Evolutionary conservation across 1,140 invertebrate genomes (phyloP).

Genomic region (Monomorium pharaonis): DNA sequence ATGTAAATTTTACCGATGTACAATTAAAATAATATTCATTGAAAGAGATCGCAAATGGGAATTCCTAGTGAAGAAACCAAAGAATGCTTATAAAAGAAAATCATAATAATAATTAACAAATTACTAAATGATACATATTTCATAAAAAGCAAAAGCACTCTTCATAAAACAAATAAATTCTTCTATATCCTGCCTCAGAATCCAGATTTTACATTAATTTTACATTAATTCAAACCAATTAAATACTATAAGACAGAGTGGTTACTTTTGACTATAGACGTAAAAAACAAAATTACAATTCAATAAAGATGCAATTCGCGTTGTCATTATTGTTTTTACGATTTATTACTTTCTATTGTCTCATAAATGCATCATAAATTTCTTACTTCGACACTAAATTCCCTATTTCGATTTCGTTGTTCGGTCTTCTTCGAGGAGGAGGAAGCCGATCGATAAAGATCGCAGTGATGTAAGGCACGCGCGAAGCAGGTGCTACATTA

Average conservation of each 20-base stretch:
- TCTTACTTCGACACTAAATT: background rate
- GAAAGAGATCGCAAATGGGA: background rate
- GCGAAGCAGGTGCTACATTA: slow-evolving; percentile 34
- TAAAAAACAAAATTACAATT: background rate
- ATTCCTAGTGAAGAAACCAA: background rate
- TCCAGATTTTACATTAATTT: background rate
- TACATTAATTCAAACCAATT: background rate
- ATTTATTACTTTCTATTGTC: background rate
- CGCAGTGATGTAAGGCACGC: background rate
- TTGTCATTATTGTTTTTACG: background rate
- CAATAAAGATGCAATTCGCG: background rate
- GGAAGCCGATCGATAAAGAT: slow-evolving; percentile 47
- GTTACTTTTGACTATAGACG: background rate
- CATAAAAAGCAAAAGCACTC: background rate
- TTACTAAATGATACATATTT: background rate
- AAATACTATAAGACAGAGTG: background rate
- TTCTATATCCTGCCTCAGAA: background rate
- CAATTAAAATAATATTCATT: background rate
- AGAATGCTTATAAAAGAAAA: background rate
- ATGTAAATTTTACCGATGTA: background rate
- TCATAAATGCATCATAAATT: background rate
- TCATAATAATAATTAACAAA: background rate
- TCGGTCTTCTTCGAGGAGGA: background rate
- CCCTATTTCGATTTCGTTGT: background rate
- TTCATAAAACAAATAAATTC: background rate